A percentile compares a stretch with the other conserved stretches of the same genome.
phyloP scores from a whole-genome alignment of 2,888 invertebrate species.

The Noctua janthina region DNA sequence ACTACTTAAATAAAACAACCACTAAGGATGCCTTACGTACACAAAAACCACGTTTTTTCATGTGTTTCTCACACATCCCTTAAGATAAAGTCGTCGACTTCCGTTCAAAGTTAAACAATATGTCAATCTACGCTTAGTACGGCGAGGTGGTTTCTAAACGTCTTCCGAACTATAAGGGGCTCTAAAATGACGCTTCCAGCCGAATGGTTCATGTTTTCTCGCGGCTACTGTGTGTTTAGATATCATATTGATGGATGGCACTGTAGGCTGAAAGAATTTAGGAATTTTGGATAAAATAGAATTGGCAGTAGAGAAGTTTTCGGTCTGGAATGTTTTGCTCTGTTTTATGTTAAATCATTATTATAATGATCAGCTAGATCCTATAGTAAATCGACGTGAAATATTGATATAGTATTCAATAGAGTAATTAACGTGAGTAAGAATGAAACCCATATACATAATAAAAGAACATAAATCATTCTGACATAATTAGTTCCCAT shows the following conservation, averaged over 20 bases:
- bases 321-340: neutral
- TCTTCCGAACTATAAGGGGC: constrained; percentile 57
- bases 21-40: constrained; percentile 44
- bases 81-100: constrained; percentile 68
- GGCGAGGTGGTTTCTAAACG: constrained; percentile 60
- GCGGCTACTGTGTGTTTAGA: constrained; percentile 36
- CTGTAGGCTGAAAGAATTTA: constrained; percentile 18
- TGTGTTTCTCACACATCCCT: constrained; percentile 65
- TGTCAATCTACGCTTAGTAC: constrained; percentile 74
- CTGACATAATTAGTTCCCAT: constrained; percentile 23
- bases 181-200: constrained; percentile 67
- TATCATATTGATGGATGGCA: constrained; percentile 26
- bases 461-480: constrained; percentile 23
- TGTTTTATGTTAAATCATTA: neutral
- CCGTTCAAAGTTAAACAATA: constrained; percentile 74
- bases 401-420: neutral
- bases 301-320: constrained; percentile 2
- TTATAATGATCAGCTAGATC: neutral
- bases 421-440: neutral
- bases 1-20: constrained; percentile 60
- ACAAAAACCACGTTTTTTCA: constrained; percentile 43
- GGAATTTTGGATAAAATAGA: constrained; percentile 7
- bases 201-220: constrained; percentile 47
- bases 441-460: constrained; percentile 4
- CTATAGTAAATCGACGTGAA: neutral